Evolutionary conservation across 2,888 invertebrate genomes (phyloP).

Genomic region (Cephus rjabovi): DNA sequence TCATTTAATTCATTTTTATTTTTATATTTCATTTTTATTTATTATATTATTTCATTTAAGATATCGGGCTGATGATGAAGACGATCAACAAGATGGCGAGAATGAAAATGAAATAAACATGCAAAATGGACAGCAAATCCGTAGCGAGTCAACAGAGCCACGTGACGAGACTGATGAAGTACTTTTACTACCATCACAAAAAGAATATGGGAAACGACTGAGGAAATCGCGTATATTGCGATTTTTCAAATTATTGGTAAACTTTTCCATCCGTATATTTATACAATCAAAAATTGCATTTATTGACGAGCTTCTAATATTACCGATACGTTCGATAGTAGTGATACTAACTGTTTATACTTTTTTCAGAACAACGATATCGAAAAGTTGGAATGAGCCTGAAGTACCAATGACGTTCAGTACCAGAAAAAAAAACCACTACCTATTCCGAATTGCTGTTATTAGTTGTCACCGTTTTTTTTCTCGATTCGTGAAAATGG

Average conservation of each 20-base stretch:
- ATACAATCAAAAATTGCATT: conserved; percentile 19
- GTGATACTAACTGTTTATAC: too few relatives aligned
- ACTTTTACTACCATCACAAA: conserved; percentile 32
- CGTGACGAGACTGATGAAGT: background rate
- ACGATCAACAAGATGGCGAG: background rate
- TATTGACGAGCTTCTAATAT: conserved; percentile 14
- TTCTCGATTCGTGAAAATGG: too few relatives aligned
- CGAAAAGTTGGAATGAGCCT: too few relatives aligned
- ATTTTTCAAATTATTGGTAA: conserved; percentile 47
- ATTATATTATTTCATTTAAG: too few relatives aligned
- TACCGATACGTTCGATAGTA: conserved; percentile 5
- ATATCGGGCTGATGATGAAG: background rate
- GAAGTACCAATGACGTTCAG: too few relatives aligned
- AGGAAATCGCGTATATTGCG: conserved; percentile 33
- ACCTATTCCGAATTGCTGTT: too few relatives aligned
- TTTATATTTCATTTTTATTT: too few relatives aligned
- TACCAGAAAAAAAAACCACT: too few relatives aligned
- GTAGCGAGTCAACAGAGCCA: too few relatives aligned
- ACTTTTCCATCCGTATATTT: conserved; percentile 14
- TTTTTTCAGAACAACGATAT: too few relatives aligned
- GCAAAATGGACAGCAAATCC: too few relatives aligned
- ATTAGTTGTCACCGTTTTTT: too few relatives aligned
- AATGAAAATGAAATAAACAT: conserved; percentile 10
- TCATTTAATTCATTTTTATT: background rate
- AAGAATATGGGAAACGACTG: conserved; percentile 29